Evolutionary conservation across 2,888 invertebrate genomes (phyloP), one percentile per base, ranked within the genome.

Genomic region (Parnassius mnemosyne): DNA sequence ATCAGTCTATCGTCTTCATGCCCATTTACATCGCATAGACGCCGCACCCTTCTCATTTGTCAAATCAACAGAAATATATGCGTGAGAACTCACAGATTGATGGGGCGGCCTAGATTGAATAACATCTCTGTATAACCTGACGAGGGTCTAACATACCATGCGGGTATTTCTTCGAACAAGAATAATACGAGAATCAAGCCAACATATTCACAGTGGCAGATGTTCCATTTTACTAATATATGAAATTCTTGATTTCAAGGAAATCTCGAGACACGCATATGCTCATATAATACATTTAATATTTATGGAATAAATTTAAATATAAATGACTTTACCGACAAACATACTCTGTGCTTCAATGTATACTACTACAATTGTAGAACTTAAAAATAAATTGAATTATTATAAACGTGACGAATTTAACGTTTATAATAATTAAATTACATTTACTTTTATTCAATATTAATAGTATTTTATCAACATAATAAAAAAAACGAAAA

Each of bases 31-130:
- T 70, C 71, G 76, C 74, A 74, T 71, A 76, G 80, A 76, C 69
- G 77, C 77, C 77, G 79, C 84, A 90, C 90, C 90, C 89, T 89
- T 82, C 87, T 91, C 90, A 91, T 91, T 91, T 91, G 90, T 91
- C 90, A 90, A 91, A 90, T 91, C 90, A 91, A 85, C 88, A 87
- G 87, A 89, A 90, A 90, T 89, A 87, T 91, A 90, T 89, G 88
- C 89, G 87, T 85, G 87, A 87, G 85, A 87, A 87, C 83, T 84
- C 82, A 85, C 89, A 89, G 90, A 90, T 89, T 91, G 90, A 90
- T 90, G 90, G 87, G 79, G 79, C 83, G 82, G 84, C 83, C 87
- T 87, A 87, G 90, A 89, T 90, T 89, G 90, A 90, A 91, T 89
- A 89, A 90, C 89, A 87, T 84, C 85, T 83, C 78, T 81, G 86